Conservation (phyloP, 1,140 invertebrate species). For the Arion vulgaris region DNA sequence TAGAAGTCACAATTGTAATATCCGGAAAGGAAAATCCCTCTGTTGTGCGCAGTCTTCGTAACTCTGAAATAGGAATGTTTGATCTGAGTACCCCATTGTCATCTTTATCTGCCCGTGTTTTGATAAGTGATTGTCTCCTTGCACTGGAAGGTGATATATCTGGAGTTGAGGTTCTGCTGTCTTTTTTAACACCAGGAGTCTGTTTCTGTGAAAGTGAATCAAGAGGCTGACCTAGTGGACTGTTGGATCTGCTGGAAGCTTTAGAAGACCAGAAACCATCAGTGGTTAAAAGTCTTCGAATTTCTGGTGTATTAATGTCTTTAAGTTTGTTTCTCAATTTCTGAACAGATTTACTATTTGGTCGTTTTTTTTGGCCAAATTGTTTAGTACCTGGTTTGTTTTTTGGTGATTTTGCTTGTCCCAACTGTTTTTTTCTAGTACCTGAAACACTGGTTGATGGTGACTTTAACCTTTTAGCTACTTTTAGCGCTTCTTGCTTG, state of each 20-base stretch:
- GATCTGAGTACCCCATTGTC: neutral
- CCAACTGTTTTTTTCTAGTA: neutral
- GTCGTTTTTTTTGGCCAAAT: neutral
- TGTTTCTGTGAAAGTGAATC: neutral
- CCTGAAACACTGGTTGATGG: neutral
- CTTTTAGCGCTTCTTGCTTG: neutral
- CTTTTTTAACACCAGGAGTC: neutral
- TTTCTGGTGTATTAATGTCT: neutral
- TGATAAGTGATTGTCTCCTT: neutral
- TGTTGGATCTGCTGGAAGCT: neutral
- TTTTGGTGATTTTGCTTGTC: neutral
- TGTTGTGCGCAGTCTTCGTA: conserved; percentile 13
- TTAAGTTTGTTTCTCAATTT: neutral
- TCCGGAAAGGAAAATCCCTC: conserved; percentile 20
- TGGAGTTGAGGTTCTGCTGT: conserved; percentile 14
- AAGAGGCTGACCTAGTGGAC: neutral
- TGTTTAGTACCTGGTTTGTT: neutral
- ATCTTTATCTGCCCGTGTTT: neutral
- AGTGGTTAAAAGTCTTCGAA: conserved; percentile 17
- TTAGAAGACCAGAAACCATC: conserved; percentile 28
- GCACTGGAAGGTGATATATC: neutral
- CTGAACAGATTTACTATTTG: neutral
- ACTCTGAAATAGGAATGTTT: conserved; percentile 5
- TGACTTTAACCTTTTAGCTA: neutral
- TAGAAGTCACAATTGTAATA: neutral